A percentile compares a stretch with the other conserved stretches of the same genome.
Conservation (phyloP, 2,888 invertebrate species). For the Xestia ashworthii region DNA sequence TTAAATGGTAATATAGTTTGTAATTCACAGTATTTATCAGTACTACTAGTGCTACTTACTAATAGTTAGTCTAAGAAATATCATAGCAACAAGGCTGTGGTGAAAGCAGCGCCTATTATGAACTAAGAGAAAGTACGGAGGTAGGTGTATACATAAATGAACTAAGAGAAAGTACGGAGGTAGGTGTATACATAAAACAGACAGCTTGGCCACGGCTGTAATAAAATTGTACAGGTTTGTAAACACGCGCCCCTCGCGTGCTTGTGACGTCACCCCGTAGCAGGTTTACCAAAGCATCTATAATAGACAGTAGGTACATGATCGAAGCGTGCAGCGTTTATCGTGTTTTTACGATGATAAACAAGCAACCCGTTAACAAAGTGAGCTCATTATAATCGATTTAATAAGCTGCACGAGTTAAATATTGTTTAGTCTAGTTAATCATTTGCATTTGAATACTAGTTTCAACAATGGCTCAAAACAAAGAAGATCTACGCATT, state of each 20-base stretch:
- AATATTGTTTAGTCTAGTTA: slow-evolving; percentile 48
- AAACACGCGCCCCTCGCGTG: slow-evolving; percentile 57
- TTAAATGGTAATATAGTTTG: background rate
- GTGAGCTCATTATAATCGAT: slow-evolving; percentile 50
- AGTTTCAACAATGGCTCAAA: slow-evolving; percentile 77
- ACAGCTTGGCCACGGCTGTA: background rate
- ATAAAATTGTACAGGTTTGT: slow-evolving; percentile 20
- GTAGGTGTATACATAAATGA: background rate
- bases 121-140: background rate
- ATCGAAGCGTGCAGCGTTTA: slow-evolving; percentile 73
- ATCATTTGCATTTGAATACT: slow-evolving; percentile 32
- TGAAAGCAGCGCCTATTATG: background rate
- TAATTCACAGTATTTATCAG: background rate
- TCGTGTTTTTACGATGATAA: slow-evolving; percentile 68
- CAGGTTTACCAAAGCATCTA: slow-evolving; percentile 66
- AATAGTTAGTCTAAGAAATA: background rate
- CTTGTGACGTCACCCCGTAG: slow-evolving; percentile 51
- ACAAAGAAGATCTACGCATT: slow-evolving; percentile 86
- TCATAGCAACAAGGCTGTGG: background rate
- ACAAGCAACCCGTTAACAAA: slow-evolving; percentile 37
- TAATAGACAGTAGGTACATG: slow-evolving; percentile 71
- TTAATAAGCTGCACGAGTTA: slow-evolving; percentile 38
- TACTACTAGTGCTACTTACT: no score
- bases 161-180: background rate
- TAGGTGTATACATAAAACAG: background rate